Percentiles rank a stretch among this genome's conserved stretches.
These are phyloP conservation scores for Sebastes hopkinsi DNA, from an alignment of 2,797 vertebrate genomes.

Conservation along the genomic window DNA sequence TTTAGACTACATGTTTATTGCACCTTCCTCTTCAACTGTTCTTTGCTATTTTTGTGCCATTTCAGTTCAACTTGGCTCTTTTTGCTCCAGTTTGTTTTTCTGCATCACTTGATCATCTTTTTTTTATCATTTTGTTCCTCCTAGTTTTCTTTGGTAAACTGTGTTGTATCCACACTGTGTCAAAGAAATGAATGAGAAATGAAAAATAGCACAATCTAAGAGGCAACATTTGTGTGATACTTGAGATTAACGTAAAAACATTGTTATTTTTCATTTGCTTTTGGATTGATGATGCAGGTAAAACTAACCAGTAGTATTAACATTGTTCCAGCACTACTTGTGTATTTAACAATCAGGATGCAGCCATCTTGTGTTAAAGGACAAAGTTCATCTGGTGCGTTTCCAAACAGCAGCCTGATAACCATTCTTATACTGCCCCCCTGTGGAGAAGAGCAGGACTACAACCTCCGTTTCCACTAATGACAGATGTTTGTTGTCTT, in stretches of 20 bases:
- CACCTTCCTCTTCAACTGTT: not conserved
- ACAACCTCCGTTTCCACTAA: not conserved
- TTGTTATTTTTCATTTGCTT: not conserved
- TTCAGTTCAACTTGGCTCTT: not conserved
- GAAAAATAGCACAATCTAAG: not conserved
- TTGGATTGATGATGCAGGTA: not conserved
- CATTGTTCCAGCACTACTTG: not conserved
- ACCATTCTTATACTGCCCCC: not conserved
- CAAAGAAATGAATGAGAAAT: not conserved
- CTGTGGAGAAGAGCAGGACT: conserved; percentile 13
- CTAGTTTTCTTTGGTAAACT: not conserved
- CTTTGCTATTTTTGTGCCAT: not conserved
- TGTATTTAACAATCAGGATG: not conserved
- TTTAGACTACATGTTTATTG: not conserved
- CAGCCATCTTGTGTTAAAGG: conserved; percentile 26
- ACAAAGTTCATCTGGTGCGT: not conserved
- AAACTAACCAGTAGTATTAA: not conserved
- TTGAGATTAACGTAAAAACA: too few relatives aligned
- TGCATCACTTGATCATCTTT: not conserved
- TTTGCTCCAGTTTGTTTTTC: not conserved
- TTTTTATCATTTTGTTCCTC: not conserved
- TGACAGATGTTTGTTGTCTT: too few relatives aligned
- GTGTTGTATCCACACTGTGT: too few relatives aligned
- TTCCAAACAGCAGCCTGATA: not conserved
- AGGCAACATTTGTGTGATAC: not conserved